Evolutionary conservation across 2,797 vertebrate genomes (phyloP), one percentile per base, ranked within the genome.

Genomic region (Spinus pinus): DNA sequence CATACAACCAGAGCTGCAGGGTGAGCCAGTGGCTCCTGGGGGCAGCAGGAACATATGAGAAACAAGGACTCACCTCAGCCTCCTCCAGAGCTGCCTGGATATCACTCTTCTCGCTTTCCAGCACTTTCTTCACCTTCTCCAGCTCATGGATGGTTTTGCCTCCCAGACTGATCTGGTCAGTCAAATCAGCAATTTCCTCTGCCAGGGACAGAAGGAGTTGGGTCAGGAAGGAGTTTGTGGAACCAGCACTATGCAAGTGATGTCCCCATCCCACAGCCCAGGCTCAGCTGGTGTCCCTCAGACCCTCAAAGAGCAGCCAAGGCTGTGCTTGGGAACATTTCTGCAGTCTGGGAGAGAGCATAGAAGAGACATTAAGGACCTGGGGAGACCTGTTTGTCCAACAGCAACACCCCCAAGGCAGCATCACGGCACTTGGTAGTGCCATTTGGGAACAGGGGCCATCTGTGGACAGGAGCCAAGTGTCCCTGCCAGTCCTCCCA

Each of bases 151-250:
- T 98, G 80, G 98, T 99, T 98, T 99, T 99, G 12, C 97, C 97
- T 0, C 98, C 98, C 97, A 99, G 97, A 90, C 98, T 98, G 94
- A 99, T 98, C 97, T 99, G 99, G 96, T 99, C 99, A 2, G 98
- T 97, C 93, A 99, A 98, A 89, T 99, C 99, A 25, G 98, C 95
- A 30, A 99, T 99, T 95, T 99, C 99, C 98, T 99, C 99, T 99
- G 95, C 42, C 30, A 57, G 58, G 65, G 62, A 53, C 5, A 50
- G 47, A 91, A 70, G 60, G 24, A 9, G 1, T 14, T 61, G n/a
- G 31, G 70, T 88, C 54, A 94, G 62, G 35, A 66, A 51, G 1
- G 6, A 47, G 28, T 14, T 5, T 35, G 21, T 21, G n/a, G 10
- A 6, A 18, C 25, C 72, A 82, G 39, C 23, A 27, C 39, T 2